A percentile compares a stretch with the other conserved stretches of the same genome.
Conservation (phyloP, 2,797 vertebrate species). For the Schizopygopsis pylzovi region DNA sequence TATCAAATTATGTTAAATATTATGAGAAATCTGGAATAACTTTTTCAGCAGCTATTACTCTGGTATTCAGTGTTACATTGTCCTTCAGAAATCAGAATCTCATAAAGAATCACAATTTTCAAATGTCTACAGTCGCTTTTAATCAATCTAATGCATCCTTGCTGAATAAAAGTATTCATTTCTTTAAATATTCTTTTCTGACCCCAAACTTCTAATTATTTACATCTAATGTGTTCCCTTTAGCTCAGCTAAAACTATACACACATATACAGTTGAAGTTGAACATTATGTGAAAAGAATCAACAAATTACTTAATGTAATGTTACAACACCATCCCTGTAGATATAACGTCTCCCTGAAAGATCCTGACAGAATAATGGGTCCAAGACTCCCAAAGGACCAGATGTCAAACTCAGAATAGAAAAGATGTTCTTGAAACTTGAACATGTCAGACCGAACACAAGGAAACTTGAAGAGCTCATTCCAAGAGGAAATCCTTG, state of each 20-base stretch:
- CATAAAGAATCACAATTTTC: neutral
- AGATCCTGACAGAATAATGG: neutral
- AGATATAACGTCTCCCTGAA: constrained; percentile 1
- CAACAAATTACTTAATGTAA: neutral
- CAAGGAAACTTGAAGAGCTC: constrained; percentile 8
- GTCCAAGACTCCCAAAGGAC: neutral
- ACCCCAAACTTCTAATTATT: neutral
- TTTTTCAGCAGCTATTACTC: no score
- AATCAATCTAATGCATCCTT: neutral
- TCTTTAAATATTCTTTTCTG: neutral
- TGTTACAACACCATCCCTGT: neutral
- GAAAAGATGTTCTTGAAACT: constrained; percentile 16
- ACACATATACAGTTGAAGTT: neutral
- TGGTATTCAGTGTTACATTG: neutral
- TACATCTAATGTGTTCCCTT: neutral
- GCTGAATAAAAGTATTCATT: neutral
- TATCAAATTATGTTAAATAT: neutral
- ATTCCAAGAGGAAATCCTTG: constrained; percentile 13
- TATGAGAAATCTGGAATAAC: neutral
- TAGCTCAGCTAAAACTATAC: neutral
- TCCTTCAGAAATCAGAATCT: neutral
- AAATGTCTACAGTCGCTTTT: neutral
- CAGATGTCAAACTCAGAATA: constrained; percentile 17
- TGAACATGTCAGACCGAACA: constrained; percentile 23
- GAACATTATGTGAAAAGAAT: neutral